These are phyloP conservation scores for Stramonita haemastoma DNA, from an alignment of 2,888 invertebrate species.

Conservation along the genomic window DNA sequence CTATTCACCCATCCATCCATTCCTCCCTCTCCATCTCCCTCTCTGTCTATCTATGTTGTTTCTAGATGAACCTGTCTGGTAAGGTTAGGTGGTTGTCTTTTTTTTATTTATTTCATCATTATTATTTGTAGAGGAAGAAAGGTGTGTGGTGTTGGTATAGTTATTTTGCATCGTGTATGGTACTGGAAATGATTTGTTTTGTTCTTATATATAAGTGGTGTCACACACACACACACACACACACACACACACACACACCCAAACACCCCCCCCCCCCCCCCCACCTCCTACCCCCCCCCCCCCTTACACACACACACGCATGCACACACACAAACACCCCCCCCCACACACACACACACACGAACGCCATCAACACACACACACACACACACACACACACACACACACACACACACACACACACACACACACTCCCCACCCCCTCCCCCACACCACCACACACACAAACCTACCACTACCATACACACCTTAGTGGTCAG, in stretches of 20 bases:
- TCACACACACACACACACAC: background rate
- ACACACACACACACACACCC: background rate
- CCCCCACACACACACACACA: background rate
- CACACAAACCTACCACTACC: background rate
- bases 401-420: background rate
- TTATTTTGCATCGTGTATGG: background rate
- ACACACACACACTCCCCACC: background rate
- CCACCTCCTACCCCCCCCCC: background rate
- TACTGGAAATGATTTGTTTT: background rate
- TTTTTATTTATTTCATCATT: no score
- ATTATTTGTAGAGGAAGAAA: no score
- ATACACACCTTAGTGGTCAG: slow-evolving; percentile 62
- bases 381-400: background rate
- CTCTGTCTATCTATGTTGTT: no score
- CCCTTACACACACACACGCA: background rate
- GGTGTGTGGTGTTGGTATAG: background rate
- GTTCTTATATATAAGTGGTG: background rate
- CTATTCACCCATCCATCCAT: background rate
- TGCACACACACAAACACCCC: background rate
- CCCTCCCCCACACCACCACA: no score
- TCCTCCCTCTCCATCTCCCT: no score
- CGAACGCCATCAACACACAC: background rate
- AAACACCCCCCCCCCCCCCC: background rate
- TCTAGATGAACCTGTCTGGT: no score
- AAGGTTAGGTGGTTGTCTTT: no score